These are phyloP conservation scores for Lepetodrilus schrolli DNA, from an alignment of 2,888 invertebrate species.

Conservation along the genomic window DNA sequence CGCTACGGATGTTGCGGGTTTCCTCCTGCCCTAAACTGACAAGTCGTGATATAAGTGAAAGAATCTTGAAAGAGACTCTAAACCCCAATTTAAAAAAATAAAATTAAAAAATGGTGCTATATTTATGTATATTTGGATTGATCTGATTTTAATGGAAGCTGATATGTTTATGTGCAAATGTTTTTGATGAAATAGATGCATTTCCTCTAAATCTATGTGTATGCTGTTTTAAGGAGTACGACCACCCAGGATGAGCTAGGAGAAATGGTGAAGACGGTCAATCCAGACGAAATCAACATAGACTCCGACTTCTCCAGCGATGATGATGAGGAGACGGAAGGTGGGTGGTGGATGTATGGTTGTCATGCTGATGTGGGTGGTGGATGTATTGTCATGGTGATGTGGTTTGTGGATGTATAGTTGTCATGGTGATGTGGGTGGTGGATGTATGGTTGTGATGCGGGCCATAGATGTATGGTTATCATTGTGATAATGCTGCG, in stretches of 20 bases:
- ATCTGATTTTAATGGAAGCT: background rate
- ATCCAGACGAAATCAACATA: slow-evolving; percentile 75
- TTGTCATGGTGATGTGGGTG: no score
- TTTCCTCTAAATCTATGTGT: background rate
- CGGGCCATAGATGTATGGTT: no score
- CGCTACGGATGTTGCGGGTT: no score
- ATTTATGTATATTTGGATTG: background rate
- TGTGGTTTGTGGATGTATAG: no score
- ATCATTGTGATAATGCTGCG: no score
- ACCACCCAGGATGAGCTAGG: slow-evolving; percentile 72
- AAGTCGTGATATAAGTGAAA: no score
- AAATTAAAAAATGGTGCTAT: background rate
- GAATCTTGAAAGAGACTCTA: no score
- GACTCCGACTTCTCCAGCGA: slow-evolving; percentile 72
- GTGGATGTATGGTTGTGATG: no score
- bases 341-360: no score
- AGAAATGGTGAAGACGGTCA: slow-evolving; percentile 69
- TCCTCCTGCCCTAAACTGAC: no score
- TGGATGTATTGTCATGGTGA: no score
- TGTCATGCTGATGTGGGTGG: no score
- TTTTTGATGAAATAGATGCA: background rate
- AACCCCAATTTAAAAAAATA: background rate
- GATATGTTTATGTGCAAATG: background rate
- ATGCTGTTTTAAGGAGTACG: slow-evolving; percentile 63
- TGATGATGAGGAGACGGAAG: slow-evolving; percentile 71